phyloP scores from a whole-genome alignment of 1,140 invertebrate genomes.

The Musca domestica region DNA sequence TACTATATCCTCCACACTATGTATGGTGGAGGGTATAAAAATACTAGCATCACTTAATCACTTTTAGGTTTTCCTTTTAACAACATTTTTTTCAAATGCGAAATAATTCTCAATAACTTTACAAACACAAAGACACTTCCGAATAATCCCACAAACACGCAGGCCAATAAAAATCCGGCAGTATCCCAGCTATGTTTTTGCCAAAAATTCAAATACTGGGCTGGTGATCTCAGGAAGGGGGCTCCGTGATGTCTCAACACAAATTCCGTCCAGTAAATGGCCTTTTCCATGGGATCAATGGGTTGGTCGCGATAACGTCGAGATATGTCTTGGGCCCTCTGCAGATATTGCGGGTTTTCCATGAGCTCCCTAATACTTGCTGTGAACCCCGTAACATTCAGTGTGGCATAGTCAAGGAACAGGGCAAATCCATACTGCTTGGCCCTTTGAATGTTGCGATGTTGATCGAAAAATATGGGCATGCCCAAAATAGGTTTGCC shows the following conservation, averaged over 20 bases:
- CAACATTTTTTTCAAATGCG: no score
- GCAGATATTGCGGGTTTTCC: constrained; percentile 42
- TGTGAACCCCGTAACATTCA: constrained; percentile 46
- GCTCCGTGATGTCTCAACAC: constrained; percentile 58
- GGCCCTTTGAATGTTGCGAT: constrained; percentile 57
- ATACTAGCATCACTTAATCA: no score
- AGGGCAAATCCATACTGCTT: constrained; percentile 53
- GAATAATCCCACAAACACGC: neutral
- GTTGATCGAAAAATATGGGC: constrained; percentile 68
- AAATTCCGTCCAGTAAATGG: constrained; percentile 71
- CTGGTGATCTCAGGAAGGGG: constrained; percentile 34
- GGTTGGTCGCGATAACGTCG: constrained; percentile 61
- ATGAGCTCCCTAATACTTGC: constrained; percentile 46
- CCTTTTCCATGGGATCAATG: constrained; percentile 61
- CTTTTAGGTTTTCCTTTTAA: no score
- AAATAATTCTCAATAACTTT: neutral
- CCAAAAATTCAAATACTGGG: constrained; percentile 37
- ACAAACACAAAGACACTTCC: neutral
- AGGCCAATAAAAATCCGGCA: no score
- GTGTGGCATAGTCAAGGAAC: constrained; percentile 44
- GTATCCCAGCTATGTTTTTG: constrained; percentile 59
- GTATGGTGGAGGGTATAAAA: no score
- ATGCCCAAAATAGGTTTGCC: constrained; percentile 69
- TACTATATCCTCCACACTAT: no score
- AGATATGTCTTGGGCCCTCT: constrained; percentile 57